Base-by-base conservation (phyloP, 2,797 vertebrate genomes). In the Kryptolebias ocellatus region DNA sequence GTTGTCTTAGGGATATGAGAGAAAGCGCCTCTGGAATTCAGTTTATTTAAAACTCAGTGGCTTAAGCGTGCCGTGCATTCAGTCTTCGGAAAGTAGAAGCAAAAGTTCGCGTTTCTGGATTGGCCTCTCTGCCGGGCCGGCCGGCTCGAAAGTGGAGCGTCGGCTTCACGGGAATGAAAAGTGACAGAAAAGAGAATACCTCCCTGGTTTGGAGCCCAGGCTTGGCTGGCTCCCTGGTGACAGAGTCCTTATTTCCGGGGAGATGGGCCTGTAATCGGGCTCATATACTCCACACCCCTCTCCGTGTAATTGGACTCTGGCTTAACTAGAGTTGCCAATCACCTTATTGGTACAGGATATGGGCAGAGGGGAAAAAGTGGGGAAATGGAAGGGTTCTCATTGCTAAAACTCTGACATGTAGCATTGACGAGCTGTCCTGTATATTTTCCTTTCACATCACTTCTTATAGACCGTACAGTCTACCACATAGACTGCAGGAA, bases 161-260 rank as follows among this genome's bases (percentile, higher is more conserved):
- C 49, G 34, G 51, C 76, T 64, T 90, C 88, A 86, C 72, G 29
- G 64, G 88, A 86, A 90, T 80, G 80, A 90, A 75, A 89, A 84
- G 88, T 84, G 88, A 89, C 91, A 91, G 81, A 70, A 52, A 53
- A 80, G 86, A 89, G 84, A 87, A 87, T 84, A 76, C 60, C 77
- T 63, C 70, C 83, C 70, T 80, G 10, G 70, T 81, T 64, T 54
- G 79, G 34, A 70, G 79, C 79, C 20, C 72, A 77, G 76, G 83
- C 75, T 72, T 80, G 80, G 76, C 56, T 81, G 76, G 73, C 60
- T 87, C 65, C 82, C 31, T 64, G 2, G 70, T 72, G 74, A 80
- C 50, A 66, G 78, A 79, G 55, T 65, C 89, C 84, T 83, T 80
- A 71, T 92, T 94, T 86, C 73, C 44, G 54, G 88, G 72, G 80